Conservation (phyloP, 2,797 vertebrate genomes). For the Melanotaenia trifasciata region DNA sequence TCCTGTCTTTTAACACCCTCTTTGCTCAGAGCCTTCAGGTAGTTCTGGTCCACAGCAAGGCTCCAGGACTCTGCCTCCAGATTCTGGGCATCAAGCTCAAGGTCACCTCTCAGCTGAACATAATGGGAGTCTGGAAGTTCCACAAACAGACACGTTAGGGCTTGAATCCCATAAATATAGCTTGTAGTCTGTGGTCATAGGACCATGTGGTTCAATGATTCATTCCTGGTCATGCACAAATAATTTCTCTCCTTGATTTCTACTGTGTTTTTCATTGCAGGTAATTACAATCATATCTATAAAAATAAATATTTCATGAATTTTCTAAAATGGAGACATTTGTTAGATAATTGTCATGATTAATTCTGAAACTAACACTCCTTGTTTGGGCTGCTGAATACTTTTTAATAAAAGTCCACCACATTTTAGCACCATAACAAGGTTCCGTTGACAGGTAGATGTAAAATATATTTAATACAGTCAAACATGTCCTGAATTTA, state of each 20-base stretch:
- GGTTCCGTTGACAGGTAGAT: neutral
- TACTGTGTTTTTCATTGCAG: neutral
- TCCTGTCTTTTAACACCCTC: conserved; percentile 91
- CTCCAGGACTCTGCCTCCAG: conserved; percentile 95
- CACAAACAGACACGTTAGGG: conserved; percentile 1
- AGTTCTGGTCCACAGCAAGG: conserved; percentile 85
- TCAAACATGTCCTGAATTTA: neutral
- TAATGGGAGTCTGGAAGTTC: conserved; percentile 84
- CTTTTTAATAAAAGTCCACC: neutral
- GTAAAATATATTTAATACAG: neutral
- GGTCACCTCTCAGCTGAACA: conserved; percentile 79
- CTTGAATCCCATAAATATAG: neutral
- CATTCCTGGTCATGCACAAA: neutral
- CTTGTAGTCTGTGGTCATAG: conserved; percentile 23
- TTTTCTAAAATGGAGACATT: neutral
- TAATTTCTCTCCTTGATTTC: neutral
- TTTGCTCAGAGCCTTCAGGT: conserved; percentile 84
- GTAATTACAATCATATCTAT: neutral
- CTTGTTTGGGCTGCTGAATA: neutral
- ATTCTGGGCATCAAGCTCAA: conserved; percentile 87
- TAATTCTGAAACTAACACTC: too few species aligned
- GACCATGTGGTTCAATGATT: conserved; percentile 11
- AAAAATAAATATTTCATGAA: neutral
- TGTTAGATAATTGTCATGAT: neutral
- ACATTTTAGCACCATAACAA: neutral